Percentiles rank a stretch among this genome's conserved stretches.
phyloP scores from a whole-genome alignment of 2,888 invertebrate genomes.

The Onthophagus sagittarius region DNA sequence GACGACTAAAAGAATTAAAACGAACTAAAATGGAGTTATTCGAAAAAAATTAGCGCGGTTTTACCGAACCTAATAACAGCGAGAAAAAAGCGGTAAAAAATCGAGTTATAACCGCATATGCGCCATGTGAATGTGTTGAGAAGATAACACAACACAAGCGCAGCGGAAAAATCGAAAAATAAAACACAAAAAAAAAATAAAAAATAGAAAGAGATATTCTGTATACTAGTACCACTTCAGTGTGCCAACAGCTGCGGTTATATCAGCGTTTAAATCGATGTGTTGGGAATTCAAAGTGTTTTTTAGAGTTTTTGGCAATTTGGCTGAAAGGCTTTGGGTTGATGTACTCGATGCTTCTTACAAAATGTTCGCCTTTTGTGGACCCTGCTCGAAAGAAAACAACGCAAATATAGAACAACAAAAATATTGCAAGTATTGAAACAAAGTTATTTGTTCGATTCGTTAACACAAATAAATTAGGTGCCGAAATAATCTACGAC shows the following conservation, averaged over 20 bases:
- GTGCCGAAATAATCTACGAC: constrained; percentile 17
- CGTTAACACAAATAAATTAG: too few relatives aligned
- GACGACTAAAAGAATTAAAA: too few relatives aligned
- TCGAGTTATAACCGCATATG: not conserved
- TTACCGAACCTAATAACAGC: not conserved
- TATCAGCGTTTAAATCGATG: constrained; percentile 30
- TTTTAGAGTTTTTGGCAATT: constrained; percentile 41
- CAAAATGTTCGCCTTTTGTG: constrained; percentile 39
- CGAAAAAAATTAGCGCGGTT: not conserved
- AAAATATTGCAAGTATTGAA: not conserved
- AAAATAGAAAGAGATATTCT: not conserved
- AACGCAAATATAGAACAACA: not conserved
- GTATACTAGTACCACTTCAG: not conserved
- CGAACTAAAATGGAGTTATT: too few relatives aligned
- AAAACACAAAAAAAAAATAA: not conserved
- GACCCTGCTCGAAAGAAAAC: constrained; percentile 27
- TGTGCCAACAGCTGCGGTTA: not conserved
- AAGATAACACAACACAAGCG: not conserved
- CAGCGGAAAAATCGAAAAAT: not conserved
- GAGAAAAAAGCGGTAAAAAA: not conserved
- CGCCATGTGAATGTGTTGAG: not conserved
- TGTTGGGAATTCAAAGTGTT: constrained; percentile 44
- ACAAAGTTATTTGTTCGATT: too few relatives aligned
- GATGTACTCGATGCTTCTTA: constrained; percentile 37
- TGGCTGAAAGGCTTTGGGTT: constrained; percentile 36